Evolutionary conservation across 2,797 vertebrate species (phyloP), one percentile per base, ranked within the genome.

Genomic region (Petrocephalus schoutedeni): DNA sequence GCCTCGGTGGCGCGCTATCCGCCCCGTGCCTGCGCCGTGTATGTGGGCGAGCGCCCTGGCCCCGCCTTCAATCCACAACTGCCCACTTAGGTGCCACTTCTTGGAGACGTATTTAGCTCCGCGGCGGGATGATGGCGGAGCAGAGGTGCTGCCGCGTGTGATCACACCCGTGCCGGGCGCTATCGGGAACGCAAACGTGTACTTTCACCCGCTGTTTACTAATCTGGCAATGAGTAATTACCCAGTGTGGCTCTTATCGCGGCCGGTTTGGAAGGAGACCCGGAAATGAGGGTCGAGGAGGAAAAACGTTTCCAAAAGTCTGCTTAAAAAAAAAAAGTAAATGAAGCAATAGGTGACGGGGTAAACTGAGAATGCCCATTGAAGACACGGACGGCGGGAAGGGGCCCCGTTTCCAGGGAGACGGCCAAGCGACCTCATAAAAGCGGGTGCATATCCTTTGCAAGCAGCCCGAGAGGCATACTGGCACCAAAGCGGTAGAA

Each of bases 121-220:
- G 8, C 4, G 1, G 21, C 80, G 10, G 21, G n/a, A 14, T 45
- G 51, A 12, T 23, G 80, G n/a, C 4, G 12, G 10, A 28, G n/a
- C 4, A 1, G 10, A 83, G 41, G 80, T n/a, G n/a, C 49, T 53
- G n/a, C 12, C 19, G 80, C 21, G 80, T 21, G 12, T 12, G 2
- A 58, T 58, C 2, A 21, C 9, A 3, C 85, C 32, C 41, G 84
- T 58, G 56, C 28, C 2, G 14, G 23, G 21, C 21, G 3, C 53
- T 28, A 16, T 85, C 51, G 14, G 14, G 32, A 85, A 14, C 9
- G 0, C 51, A 53, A 57, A 28, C 28, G 23, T 85, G 83, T 85
- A 85, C 54, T 86, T 86, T 86, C 85, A 86, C 85, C 85, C 41
- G 23, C 19, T 59, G 85, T 86, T 86, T 86, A 86, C 85, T 19